phyloP scores from a whole-genome alignment of 2,113 vertebrate species.

The Erinaceus europaeus region DNA sequence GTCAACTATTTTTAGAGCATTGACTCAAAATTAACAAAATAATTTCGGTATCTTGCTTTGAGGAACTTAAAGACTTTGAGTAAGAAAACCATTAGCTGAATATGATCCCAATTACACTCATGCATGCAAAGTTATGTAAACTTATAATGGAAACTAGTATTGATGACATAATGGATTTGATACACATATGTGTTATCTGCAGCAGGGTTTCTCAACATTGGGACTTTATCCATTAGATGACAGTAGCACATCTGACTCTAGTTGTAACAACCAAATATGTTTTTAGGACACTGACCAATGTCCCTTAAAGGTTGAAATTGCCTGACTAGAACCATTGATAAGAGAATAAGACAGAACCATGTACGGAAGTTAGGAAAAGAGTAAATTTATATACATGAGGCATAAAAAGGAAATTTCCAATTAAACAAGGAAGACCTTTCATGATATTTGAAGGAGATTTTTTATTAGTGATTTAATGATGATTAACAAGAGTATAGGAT shows the following conservation, averaged over 20 bases:
- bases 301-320: not conserved
- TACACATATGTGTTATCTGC: not conserved
- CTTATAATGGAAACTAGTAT: too few relatives aligned
- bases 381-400: not conserved
- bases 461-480: too few relatives aligned
- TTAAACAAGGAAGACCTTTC: not conserved
- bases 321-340: not conserved
- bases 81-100: not conserved
- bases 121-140: too few relatives aligned
- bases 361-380: not conserved
- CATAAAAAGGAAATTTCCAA: not conserved
- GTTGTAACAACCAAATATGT: not conserved
- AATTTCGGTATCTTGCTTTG: not conserved
- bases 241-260: not conserved
- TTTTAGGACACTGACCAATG: not conserved
- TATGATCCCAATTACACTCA: not conserved
- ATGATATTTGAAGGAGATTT: not conserved
- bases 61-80: not conserved
- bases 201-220: not conserved
- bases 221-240: not conserved
- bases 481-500: too few relatives aligned
- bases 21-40: not conserved
- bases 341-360: not conserved
- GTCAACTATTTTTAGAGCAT: not conserved
- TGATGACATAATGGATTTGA: too few relatives aligned